A percentile compares a stretch with the other conserved stretches of the same genome.
phyloP scores from a whole-genome alignment of 53 echinoderm and acorn worm genomes.

The Patiria pectinifera region DNA sequence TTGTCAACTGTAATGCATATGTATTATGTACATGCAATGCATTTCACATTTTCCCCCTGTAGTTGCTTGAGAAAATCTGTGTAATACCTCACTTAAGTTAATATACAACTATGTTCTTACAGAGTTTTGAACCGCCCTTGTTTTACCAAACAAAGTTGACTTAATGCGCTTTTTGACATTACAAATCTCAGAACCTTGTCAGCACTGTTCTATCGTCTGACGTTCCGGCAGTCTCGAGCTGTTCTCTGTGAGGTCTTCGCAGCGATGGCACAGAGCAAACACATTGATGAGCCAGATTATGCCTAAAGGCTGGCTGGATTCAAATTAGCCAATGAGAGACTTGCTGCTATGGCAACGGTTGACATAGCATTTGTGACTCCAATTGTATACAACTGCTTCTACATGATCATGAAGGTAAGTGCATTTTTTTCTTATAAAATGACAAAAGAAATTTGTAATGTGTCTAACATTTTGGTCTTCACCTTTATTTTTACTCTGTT shows the following conservation, averaged over 20 bases:
- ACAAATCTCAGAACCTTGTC: conserved; percentile 65
- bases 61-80: too few species aligned
- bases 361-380: conserved; percentile 78
- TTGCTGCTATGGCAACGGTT: conserved; percentile 64
- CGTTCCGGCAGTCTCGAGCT: conserved; percentile 71
- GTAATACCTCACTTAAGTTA: too few species aligned
- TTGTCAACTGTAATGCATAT: too few species aligned
- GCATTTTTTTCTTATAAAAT: too few species aligned
- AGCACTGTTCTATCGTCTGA: conserved; percentile 79
- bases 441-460: too few species aligned
- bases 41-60: too few species aligned
- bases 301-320: conserved; percentile 75
- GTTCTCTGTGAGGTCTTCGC: conserved; percentile 75
- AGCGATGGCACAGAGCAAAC: conserved; percentile 81
- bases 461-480: too few species aligned
- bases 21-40: too few species aligned
- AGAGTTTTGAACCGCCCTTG: too few species aligned
- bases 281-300: conserved; percentile 88
- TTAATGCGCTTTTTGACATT: not conserved
- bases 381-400: conserved; percentile 85
- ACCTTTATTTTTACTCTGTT: too few species aligned
- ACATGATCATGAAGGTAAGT: conserved; percentile 94
- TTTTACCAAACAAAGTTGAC: too few species aligned
- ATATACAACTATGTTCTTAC: too few species aligned
- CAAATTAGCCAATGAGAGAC: conserved; percentile 69